Evolutionary conservation across 2,888 invertebrate genomes (phyloP).

Genomic region (Eumerus sabulonum): DNA sequence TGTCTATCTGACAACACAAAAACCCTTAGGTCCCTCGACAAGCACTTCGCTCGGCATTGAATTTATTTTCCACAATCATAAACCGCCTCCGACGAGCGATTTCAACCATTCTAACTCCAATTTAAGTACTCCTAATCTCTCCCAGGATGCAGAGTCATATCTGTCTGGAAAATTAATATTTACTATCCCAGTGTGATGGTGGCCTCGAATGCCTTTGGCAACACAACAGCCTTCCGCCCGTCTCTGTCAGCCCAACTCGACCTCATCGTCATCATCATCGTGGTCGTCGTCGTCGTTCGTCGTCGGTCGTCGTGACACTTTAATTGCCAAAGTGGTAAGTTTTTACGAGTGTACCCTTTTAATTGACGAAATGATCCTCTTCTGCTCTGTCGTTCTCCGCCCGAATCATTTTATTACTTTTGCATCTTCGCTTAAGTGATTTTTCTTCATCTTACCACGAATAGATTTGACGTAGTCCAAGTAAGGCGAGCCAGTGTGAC

Average conservation of each 20-base stretch:
- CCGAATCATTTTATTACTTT: constrained; percentile 25
- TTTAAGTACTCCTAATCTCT: neutral
- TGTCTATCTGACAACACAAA: no score
- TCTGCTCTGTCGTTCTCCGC: neutral
- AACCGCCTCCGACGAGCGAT: no score
- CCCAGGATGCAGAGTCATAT: neutral
- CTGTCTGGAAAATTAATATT: neutral
- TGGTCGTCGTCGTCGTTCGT: no score
- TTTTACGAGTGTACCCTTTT: constrained; percentile 51
- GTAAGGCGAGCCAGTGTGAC: neutral
- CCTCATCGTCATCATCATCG: no score
- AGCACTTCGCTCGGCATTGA: no score
- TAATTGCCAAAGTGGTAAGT: constrained; percentile 47
- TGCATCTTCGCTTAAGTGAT: constrained; percentile 30
- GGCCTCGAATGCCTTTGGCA: no score
- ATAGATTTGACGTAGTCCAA: constrained; percentile 14
- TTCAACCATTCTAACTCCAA: neutral
- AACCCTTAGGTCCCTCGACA: no score
- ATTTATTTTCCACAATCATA: no score
- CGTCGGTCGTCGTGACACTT: constrained; percentile 38
- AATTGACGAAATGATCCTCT: constrained; percentile 35
- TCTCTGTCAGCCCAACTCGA: neutral
- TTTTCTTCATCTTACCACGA: constrained; percentile 15
- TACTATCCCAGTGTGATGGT: no score
- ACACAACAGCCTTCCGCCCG: neutral